Evolutionary conservation across 1,140 invertebrate genomes (phyloP), one percentile per base, ranked within the genome.

Genomic region (Zaprionus ornatus): DNA sequence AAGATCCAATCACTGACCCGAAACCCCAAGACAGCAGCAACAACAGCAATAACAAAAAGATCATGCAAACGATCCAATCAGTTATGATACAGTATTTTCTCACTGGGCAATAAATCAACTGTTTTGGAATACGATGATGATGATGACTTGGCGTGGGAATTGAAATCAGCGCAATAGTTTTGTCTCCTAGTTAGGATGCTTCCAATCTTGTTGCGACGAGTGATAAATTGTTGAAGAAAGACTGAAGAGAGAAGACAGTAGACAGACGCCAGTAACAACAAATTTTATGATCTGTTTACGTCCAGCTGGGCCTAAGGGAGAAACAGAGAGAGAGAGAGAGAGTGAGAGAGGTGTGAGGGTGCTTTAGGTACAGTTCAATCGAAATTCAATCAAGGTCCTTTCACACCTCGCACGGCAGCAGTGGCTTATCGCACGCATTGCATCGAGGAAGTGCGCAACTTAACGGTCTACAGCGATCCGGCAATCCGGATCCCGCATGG

Each of bases 271-370:
- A 45, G n/a, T 15, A 37, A 15, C 42, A 55, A 57, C 73, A 77
- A 77, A 79, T 77, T 81, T 85, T 90, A 70, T 90, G 85, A 85
- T 81, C 78, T 90, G 85, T 81, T 88, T 88, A 76, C 80, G 75
- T 65, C 65, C 60, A 73, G 73, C 61, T 62, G 67, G 69, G 67
- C 80, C 83, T 77, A 84, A 83, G 84, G 65, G 29, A 54, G 1
- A 19, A 2, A 25, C 27, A 32, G 10, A 21, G 42, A 19, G 25
- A 45, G 23, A 1, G 9, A 1, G 19, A 4, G 52, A 52, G 21
- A 54, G 54, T 12, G 32, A 23, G 7, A 52, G 29, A 35, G 35
- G 7, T 23, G 42, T 12, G 15, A n/a, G 15, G 35, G 32, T 17
- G 21, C 2, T 29, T 10, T 55, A 55, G 45, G 37, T 69, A 67